Conservation (phyloP, 1,140 invertebrate genomes). For the Drosophila baimaii region DNA sequence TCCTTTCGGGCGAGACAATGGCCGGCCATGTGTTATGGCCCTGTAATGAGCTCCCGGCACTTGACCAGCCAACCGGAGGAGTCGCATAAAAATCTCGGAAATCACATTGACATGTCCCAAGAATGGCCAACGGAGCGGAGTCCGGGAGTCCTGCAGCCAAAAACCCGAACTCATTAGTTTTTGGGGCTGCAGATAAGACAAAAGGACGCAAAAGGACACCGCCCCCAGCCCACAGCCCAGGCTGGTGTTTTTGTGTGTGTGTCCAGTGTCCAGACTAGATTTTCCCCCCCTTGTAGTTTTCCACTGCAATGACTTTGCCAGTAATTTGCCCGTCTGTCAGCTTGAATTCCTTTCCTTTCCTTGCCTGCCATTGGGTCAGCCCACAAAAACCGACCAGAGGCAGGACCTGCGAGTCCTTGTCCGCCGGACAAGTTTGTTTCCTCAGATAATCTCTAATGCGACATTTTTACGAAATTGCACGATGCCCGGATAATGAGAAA, state of each 20-base stretch:
- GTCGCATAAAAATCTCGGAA: constrained; percentile 75
- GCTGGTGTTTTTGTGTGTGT: constrained; percentile 13
- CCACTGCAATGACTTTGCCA: constrained; percentile 79
- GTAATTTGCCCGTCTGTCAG: constrained; percentile 82
- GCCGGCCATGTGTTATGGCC: constrained; percentile 68
- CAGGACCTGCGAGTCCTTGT: constrained; percentile 32
- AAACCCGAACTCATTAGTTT: constrained; percentile 69
- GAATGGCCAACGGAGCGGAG: constrained; percentile 42
- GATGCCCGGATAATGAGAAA: constrained; percentile 79
- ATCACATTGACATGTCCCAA: constrained; percentile 72
- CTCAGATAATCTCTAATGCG: constrained; percentile 82
- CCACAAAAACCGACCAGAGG: constrained; percentile 47
- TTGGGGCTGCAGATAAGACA: constrained; percentile 67
- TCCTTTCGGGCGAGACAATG: constrained; percentile 71
- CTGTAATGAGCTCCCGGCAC: constrained; percentile 74
- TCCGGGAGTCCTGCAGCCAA: constrained; percentile 33
- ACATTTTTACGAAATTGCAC: constrained; percentile 83
- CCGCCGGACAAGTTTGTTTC: constrained; percentile 75
- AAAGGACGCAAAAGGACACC: constrained; percentile 28
- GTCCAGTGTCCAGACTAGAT: constrained; percentile 45
- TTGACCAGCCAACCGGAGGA: constrained; percentile 36
- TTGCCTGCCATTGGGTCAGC: constrained; percentile 74
- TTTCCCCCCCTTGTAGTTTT: constrained; percentile 68
- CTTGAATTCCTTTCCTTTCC: constrained; percentile 73
- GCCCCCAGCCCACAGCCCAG: constrained; percentile 1